Percentiles rank a stretch among this genome's conserved stretches.
Conservation (phyloP, 2,797 vertebrate genomes). For the Micropoecilia bifurca region DNA sequence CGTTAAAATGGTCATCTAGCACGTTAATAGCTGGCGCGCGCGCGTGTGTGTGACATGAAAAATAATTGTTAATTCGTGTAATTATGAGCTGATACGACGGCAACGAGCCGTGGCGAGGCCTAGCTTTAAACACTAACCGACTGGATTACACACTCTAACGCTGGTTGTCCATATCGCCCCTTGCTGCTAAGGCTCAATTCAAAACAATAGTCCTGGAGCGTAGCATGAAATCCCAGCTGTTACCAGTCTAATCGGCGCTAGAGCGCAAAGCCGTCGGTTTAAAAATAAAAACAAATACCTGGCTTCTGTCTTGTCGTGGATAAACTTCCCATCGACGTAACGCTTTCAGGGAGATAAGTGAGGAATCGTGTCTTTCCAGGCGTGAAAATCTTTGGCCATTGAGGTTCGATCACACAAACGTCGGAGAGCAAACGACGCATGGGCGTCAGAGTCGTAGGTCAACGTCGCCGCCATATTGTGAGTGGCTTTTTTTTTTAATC, state of each 20-base stretch:
- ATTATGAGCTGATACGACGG: accelerated
- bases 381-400: conserved; percentile 68
- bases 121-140: conserved; percentile 7
- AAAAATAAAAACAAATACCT: conserved; percentile 43
- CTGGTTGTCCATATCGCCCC: conserved; percentile 24
- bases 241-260: not conserved
- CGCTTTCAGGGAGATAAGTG: conserved; percentile 10
- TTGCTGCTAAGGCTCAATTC: conserved; percentile 42
- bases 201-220: conserved; percentile 68
- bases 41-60: accelerated
- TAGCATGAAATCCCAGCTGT: not conserved
- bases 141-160: conserved; percentile 16
- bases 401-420: conserved; percentile 62
- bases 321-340: conserved; percentile 44
- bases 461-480: not conserved
- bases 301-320: not conserved
- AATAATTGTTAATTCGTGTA: not conserved
- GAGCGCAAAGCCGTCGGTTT: accelerated
- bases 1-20: not conserved
- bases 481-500: not conserved
- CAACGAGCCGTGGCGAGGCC: conserved; percentile 26
- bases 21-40: not conserved
- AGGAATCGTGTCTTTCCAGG: conserved; percentile 68
- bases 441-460: not conserved
- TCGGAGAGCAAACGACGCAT: not conserved